phyloP scores from a whole-genome alignment of 2,797 vertebrate genomes.

The Chelmon rostratus region DNA sequence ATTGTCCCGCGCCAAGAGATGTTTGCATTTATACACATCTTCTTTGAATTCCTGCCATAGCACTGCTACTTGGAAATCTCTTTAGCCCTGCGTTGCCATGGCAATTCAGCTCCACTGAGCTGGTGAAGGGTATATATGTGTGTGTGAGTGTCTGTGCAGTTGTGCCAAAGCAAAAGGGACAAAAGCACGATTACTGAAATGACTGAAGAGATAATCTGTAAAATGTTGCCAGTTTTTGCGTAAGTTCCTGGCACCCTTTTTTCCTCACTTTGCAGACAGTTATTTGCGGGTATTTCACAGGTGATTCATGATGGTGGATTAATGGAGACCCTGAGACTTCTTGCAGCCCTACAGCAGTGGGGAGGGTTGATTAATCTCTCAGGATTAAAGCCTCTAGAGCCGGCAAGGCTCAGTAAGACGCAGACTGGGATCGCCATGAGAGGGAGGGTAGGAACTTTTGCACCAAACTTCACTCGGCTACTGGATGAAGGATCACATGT shows the following conservation, averaged over 20 bases:
- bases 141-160: slow-evolving; percentile 41
- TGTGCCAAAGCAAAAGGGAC: slow-evolving; percentile 52
- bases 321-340: slow-evolving; percentile 52
- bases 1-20: slow-evolving; percentile 35
- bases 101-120: slow-evolving; percentile 69
- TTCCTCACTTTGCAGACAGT: slow-evolving; percentile 27
- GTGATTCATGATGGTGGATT: slow-evolving; percentile 56
- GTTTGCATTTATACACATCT: slow-evolving; percentile 52
- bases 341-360: slow-evolving; percentile 32
- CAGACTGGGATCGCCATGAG: slow-evolving; percentile 9
- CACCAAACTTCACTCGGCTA: neutral
- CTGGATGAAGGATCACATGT: neutral
- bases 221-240: slow-evolving; percentile 37
- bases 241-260: slow-evolving; percentile 31
- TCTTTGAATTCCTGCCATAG: slow-evolving; percentile 63
- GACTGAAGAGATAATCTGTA: slow-evolving; percentile 57
- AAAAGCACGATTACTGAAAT: slow-evolving; percentile 59
- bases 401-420: slow-evolving; percentile 37
- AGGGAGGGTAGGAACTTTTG: slow-evolving; percentile 15
- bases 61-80: slow-evolving; percentile 66
- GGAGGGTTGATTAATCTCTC: slow-evolving; percentile 49
- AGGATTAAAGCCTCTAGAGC: slow-evolving; percentile 49
- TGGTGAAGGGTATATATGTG: slow-evolving; percentile 57
- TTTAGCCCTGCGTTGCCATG: slow-evolving; percentile 78
- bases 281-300: slow-evolving; percentile 55